Evolutionary conservation across 2,797 vertebrate species (phyloP).

Genomic region (Lophius americanus): DNA sequence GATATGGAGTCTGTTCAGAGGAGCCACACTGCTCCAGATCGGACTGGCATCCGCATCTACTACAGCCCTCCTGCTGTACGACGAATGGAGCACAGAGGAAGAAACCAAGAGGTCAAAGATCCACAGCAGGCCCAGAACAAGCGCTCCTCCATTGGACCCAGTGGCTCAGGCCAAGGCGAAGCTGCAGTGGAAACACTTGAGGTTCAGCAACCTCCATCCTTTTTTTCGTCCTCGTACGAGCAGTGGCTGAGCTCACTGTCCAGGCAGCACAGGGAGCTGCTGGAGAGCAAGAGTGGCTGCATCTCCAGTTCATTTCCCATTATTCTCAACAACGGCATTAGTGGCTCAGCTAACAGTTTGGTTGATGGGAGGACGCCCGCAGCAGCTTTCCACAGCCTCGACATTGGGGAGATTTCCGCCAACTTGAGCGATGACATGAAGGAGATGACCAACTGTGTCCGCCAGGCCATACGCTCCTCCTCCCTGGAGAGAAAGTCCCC

Average conservation of each 20-base stretch:
- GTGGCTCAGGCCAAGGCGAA: conserved; percentile 66
- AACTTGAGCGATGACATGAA: conserved; percentile 99
- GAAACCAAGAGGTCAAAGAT: conserved; percentile 66
- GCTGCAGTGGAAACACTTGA: conserved; percentile 54
- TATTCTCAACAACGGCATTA: conserved; percentile 18
- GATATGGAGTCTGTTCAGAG: conserved; percentile 88
- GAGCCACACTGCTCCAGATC: conserved; percentile 95
- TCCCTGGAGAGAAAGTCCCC: conserved; percentile 94
- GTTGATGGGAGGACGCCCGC: conserved; percentile 62
- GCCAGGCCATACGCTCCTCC: conserved; percentile 95
- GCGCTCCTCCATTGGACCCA: conserved; percentile 78
- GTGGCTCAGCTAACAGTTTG: conserved; percentile 33
- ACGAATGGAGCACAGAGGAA: conserved; percentile 83
- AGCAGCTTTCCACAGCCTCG: conserved; percentile 81
- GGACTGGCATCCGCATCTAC: conserved; percentile 96
- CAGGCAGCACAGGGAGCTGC: conserved; percentile 88
- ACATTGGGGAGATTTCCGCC: conserved; percentile 90
- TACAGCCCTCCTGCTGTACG: conserved; percentile 94
- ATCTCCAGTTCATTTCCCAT: conserved; percentile 39
- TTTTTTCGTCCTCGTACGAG: conserved; percentile 84
- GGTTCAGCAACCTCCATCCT: conserved; percentile 41
- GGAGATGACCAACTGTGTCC: conserved; percentile 98
- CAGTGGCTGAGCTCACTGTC: conserved; percentile 96
- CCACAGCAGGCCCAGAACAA: conserved; percentile 81
- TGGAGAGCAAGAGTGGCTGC: conserved; percentile 80